Percentiles rank a stretch among this genome's conserved stretches.
These are phyloP conservation scores for Schlechtendalia chinensis DNA, from an alignment of 1,140 invertebrate genomes.

Conservation along the genomic window DNA sequence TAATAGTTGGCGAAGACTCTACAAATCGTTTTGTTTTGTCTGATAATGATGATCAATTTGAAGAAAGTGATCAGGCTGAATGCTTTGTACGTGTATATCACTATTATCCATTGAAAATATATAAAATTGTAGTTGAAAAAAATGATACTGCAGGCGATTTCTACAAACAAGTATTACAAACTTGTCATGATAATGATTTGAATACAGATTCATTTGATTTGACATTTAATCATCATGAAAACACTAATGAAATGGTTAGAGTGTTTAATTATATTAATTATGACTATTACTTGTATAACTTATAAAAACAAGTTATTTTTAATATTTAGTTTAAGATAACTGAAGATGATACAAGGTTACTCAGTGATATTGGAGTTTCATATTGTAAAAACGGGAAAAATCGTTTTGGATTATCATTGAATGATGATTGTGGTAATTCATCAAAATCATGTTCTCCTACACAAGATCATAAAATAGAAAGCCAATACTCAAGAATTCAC, in stretches of 20 bases:
- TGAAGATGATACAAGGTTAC: constrained; percentile 38
- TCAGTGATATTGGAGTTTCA: constrained; percentile 26
- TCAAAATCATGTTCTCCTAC: constrained; percentile 29
- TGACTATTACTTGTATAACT: neutral
- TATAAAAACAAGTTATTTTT: neutral
- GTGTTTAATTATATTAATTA: constrained; percentile 4
- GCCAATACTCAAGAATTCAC: constrained; percentile 38
- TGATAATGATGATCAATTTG: neutral
- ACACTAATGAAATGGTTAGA: constrained; percentile 5
- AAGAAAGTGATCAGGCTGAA: constrained; percentile 18
- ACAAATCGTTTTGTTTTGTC: constrained; percentile 40
- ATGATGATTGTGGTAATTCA: constrained; percentile 2
- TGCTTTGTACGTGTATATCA: constrained; percentile 27
- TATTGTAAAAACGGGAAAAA: constrained; percentile 17
- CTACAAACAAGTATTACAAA: constrained; percentile 27
- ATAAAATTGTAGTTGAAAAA: neutral
- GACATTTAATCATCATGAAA: constrained; percentile 19
- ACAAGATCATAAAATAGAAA: constrained; percentile 40
- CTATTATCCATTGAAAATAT: neutral
- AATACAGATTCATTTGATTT: constrained; percentile 19
- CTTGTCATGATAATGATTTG: constrained; percentile 2
- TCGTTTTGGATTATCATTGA: constrained; percentile 28
- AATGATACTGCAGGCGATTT: constrained; percentile 24
- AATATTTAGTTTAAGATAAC: constrained; percentile 19
- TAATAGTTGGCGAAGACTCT: constrained; percentile 26